phyloP scores from a whole-genome alignment of 2,113 vertebrate species.

The Tachysurus fulvidraco region DNA sequence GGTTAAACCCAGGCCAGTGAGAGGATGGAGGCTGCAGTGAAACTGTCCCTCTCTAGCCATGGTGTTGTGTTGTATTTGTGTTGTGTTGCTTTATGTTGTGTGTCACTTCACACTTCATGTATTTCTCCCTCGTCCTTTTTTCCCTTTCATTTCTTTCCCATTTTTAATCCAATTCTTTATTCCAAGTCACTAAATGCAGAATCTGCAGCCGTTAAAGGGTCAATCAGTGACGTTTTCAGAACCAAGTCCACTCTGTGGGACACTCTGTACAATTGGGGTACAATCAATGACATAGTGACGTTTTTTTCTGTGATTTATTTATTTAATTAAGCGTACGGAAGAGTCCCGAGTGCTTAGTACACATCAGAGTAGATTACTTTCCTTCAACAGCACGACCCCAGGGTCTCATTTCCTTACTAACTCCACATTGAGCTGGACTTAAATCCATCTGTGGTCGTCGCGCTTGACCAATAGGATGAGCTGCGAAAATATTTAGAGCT shows the following conservation, averaged over 20 bases:
- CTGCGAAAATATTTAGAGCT: not conserved
- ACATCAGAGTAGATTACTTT: not conserved
- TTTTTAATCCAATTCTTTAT: not conserved
- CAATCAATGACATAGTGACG: too few relatives aligned
- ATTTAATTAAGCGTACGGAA: too few relatives aligned
- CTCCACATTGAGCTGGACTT: not conserved
- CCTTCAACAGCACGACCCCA: not conserved
- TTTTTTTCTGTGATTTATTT: too few relatives aligned
- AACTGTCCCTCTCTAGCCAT: constrained; percentile 26
- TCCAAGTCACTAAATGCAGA: not conserved
- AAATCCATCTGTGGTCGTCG: not conserved
- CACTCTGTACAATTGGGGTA: too few relatives aligned
- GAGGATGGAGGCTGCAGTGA: constrained; percentile 25
- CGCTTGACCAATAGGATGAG: not conserved
- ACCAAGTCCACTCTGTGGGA: not conserved
- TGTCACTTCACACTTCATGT: not conserved
- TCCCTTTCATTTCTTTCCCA: not conserved
- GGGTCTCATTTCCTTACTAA: too few relatives aligned
- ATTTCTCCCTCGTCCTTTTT: not conserved
- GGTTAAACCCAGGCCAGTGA: constrained; percentile 56
- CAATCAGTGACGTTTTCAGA: not conserved
- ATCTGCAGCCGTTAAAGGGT: not conserved
- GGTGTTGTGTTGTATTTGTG: not conserved
- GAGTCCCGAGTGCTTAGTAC: not conserved
- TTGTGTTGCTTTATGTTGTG: not conserved